A percentile compares a stretch with the other conserved stretches of the same genome.
These are phyloP conservation scores for Hemaris fuciformis DNA, from an alignment of 2,888 invertebrate species.

Conservation along the genomic window DNA sequence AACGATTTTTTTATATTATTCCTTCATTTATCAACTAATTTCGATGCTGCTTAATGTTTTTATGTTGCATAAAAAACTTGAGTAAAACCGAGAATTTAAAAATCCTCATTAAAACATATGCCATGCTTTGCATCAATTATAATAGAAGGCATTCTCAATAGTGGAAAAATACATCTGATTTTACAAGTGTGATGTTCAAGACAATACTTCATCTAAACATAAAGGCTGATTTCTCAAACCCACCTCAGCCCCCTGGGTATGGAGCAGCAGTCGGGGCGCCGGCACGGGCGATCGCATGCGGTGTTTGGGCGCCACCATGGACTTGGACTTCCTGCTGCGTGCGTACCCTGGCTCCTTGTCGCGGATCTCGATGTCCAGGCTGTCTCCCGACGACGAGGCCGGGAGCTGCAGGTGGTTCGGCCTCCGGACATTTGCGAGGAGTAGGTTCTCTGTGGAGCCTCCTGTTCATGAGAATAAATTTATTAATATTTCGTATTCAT, in stretches of 20 bases:
- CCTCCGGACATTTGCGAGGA: slow-evolving; percentile 44
- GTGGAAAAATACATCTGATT: too few relatives aligned
- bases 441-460: slow-evolving; percentile 70
- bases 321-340: slow-evolving; percentile 64
- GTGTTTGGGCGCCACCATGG: slow-evolving; percentile 66
- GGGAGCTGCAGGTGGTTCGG: slow-evolving; percentile 64
- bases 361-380: slow-evolving; percentile 68
- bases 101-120: too few relatives aligned
- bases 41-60: too few relatives aligned
- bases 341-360: slow-evolving; percentile 43
- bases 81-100: too few relatives aligned
- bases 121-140: too few relatives aligned
- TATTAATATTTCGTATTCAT: neutral
- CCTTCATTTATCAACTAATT: too few relatives aligned
- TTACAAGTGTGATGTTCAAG: too few relatives aligned
- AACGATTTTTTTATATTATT: too few relatives aligned
- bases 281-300: slow-evolving; percentile 62
- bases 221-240: too few relatives aligned
- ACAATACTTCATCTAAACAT: too few relatives aligned
- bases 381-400: slow-evolving; percentile 72
- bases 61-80: too few relatives aligned
- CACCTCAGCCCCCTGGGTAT: slow-evolving; percentile 54
- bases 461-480: slow-evolving; percentile 46
- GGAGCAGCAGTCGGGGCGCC: slow-evolving; percentile 52
- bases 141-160: too few relatives aligned